These are phyloP conservation scores for Hypotaenidia philippensis DNA, from an alignment of 2,797 vertebrate genomes.

Conservation along the genomic window DNA sequence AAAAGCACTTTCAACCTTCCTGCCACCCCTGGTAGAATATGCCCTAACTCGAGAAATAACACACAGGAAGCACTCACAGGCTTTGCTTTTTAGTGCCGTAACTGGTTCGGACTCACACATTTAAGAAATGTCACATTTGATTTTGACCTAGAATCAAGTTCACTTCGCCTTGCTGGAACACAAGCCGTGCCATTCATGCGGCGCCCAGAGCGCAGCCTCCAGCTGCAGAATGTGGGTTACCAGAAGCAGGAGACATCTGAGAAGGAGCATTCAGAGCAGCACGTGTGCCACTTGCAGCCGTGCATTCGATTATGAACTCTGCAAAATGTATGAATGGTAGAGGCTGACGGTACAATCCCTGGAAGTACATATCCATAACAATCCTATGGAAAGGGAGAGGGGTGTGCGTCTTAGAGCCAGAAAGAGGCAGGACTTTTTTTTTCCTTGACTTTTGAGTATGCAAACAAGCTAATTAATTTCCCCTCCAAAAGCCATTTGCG, in stretches of 20 bases:
- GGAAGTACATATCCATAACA: neutral
- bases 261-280: constrained; percentile 67
- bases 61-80: constrained; percentile 12
- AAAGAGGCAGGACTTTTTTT: neutral
- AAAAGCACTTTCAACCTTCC: neutral
- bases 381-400: neutral
- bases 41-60: neutral
- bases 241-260: constrained; percentile 62
- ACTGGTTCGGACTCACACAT: neutral
- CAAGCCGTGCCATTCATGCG: constrained; percentile 31
- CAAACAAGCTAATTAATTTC: constrained; percentile 1
- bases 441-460: neutral
- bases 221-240: constrained; percentile 67
- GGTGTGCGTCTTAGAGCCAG: neutral
- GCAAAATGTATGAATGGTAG: constrained; percentile 19
- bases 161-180: neutral
- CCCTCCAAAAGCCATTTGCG: neutral
- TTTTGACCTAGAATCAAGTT: constrained; percentile 59
- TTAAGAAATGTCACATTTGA: constrained; percentile 61
- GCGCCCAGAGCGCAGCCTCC: neutral
- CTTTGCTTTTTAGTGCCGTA: neutral
- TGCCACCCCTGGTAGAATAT: fast-evolving
- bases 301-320: neutral
- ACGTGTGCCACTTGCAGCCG: constrained; percentile 15
- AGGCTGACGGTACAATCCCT: neutral